Evolutionary conservation across 2,888 invertebrate genomes (phyloP), one percentile per base, ranked within the genome.

Genomic region (Urechis unicinctus): DNA sequence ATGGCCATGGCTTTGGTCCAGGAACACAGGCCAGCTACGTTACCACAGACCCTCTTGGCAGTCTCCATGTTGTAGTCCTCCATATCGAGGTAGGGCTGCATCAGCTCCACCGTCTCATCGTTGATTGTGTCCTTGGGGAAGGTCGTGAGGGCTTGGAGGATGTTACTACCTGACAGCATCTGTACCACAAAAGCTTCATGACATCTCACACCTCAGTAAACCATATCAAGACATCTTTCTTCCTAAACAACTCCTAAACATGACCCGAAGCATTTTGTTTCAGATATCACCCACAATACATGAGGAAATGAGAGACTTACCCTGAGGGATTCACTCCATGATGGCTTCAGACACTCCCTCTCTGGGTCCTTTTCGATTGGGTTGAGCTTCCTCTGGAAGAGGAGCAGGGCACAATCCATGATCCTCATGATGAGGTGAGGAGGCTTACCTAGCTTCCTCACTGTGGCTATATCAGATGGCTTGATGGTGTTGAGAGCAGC

Each of bases 111-210:
- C 2, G 72, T 76, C 62, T 79, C 79, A 52, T 77, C 78, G 52
- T 78, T 79, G 36, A 79, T 79, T 22, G 70, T 65, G 62, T 79
- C 78, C 59, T 77, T 77, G 2, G 94, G 93, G 76, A 94, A 96
- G 72, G 91, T 92, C 81, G 94, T 91, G 22, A 96, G 81, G 73
- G 91, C 66, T 48, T 68, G 68, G 25, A 78, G 68, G 66, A 78
- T 75, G 63, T 71, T 72, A 13, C 72, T 70, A 41, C 70, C 71
- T 3, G 75, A 63, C 73, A 78, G 68, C 55, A 77, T 56, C 73
- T 77, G 64, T 9, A 59, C 56, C 6, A 5, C n/a, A 47, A 28
- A 55, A n/a, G 22, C 28, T 9, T 9, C 36, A 36, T 36, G 36
- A 36, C 9, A 13, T 36, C n/a, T n/a, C n/a, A n/a, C n/a, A n/a